A percentile compares a stretch with the other conserved stretches of the same genome.
phyloP scores from a whole-genome alignment of 2,113 vertebrate genomes.

The Cephalophus harveyi region DNA sequence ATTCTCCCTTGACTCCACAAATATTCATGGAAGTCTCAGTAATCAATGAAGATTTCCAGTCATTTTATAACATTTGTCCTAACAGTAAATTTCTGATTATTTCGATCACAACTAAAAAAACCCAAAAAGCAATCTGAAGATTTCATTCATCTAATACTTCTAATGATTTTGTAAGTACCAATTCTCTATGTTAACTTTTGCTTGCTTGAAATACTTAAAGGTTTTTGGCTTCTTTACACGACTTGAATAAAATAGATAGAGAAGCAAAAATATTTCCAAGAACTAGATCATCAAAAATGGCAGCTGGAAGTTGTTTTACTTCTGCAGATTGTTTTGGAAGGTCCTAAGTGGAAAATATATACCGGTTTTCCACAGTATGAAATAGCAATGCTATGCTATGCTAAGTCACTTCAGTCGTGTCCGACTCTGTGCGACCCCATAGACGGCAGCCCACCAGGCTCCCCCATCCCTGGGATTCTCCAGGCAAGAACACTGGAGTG shows the following conservation, averaged over 20 bases:
- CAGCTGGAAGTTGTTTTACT: not conserved
- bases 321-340: not conserved
- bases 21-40: not conserved
- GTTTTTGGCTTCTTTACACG: not conserved
- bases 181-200: not conserved
- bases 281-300: not conserved
- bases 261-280: not conserved
- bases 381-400: not conserved
- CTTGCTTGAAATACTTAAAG: not conserved
- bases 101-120: not conserved
- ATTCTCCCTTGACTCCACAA: not conserved
- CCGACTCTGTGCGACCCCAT: no score
- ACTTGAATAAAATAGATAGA: not conserved
- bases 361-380: not conserved
- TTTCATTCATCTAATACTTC: not conserved
- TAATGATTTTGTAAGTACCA: not conserved
- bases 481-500: no score
- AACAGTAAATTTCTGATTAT: not conserved
- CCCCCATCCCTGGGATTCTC: no score
- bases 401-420: no score
- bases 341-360: not conserved
- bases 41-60: not conserved
- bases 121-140: not conserved
- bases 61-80: not conserved
- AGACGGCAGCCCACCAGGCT: no score